Evolutionary conservation across 1,140 invertebrate genomes (phyloP), one percentile per base, ranked within the genome.

Genomic region (Drosophila prosaltans): DNA sequence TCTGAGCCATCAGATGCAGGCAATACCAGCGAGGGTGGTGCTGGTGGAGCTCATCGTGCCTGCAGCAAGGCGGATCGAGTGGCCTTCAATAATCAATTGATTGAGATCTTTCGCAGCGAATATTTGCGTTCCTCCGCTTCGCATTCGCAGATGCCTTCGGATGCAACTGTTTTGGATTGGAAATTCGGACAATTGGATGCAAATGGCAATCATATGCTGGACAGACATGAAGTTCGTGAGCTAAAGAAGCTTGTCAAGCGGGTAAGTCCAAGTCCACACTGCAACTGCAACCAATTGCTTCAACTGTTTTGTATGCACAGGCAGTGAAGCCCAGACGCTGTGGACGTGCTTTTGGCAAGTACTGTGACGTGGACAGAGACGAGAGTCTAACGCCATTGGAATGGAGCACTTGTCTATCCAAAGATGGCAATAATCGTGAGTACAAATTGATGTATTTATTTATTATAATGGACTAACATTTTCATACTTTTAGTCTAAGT

Each of bases 271-370:
- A 21, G 48, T 39, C 24, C 63, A 63, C 64, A 57, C 24, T 64
- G 51, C 41, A 67, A 51, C 45, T 39, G 10, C 16, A 16, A 16
- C 55, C 16, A 60, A 3, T 40, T 16, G 36, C 2, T 41, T 39
- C 6, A 45, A 11, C 0, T 66, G 45, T 51, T 74, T 69, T 32
- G 26, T 62, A 60, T 71, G 68, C 65, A 51, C 65, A 94, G 94
- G 95, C 96, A 26, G 96, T 98, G 21, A 96, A 96, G 78, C 98
- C 98, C 8, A 96, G 96, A 91, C 94, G 96, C 69, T 98, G 98
- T 93, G 97, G 97, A 61, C 95, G 96, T 75, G 95, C 95, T n/a
- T 98, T 98, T 93, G 95, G 96, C 1, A 95, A 95, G 62, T 95
- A 95, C 71, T 98, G 98, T 93, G 97, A 98, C 92, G 93, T 95